phyloP scores from a whole-genome alignment of 1,140 invertebrate genomes.

The Pseudomyrmex cubaensis region DNA sequence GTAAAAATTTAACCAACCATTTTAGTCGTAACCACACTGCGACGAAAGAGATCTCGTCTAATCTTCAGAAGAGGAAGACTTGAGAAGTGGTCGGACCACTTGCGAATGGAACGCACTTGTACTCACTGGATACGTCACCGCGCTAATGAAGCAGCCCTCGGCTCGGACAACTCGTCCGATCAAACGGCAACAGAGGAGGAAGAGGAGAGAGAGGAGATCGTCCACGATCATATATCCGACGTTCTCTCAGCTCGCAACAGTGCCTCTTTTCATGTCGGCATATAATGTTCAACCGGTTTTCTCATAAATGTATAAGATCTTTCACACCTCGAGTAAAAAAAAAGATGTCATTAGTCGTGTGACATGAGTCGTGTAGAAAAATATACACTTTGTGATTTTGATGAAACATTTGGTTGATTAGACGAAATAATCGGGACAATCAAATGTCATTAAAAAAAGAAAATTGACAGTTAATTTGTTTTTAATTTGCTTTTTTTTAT shows the following conservation, averaged over 20 bases:
- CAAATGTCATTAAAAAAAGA: background rate
- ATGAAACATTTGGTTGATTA: background rate
- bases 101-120: no score
- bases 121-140: no score
- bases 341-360: background rate
- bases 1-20: no score
- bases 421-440: background rate
- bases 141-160: no score
- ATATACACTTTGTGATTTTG: conserved; percentile 1
- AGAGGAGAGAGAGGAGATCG: conserved; percentile 8
- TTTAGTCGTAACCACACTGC: no score
- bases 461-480: no score
- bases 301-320: background rate
- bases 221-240: conserved; percentile 54
- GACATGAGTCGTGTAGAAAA: background rate
- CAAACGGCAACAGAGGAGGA: background rate
- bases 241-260: conserved; percentile 25
- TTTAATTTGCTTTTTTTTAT: no score
- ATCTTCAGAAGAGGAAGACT: no score
- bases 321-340: conserved; percentile 16
- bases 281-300: conserved; percentile 37
- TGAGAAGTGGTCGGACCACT: no score
- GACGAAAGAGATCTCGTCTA: no score
- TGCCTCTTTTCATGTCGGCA: conserved; percentile 13
- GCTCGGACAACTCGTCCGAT: no score